These are phyloP conservation scores for Ormyrus labotus DNA, from an alignment of 2,888 invertebrate species.

Conservation along the genomic window DNA sequence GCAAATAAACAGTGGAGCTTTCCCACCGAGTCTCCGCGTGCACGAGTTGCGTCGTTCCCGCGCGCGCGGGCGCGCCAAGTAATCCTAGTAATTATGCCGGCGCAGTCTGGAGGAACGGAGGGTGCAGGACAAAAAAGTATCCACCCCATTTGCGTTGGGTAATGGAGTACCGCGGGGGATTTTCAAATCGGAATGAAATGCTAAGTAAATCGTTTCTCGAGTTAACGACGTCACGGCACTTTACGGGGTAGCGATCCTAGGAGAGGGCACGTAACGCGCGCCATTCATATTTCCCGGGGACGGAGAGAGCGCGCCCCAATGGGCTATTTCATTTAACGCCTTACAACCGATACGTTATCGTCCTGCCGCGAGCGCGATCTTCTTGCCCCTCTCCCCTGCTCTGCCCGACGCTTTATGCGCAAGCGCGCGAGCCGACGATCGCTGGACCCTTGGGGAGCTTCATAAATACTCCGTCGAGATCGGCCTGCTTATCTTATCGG, in stretches of 20 bases:
- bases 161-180: conserved; percentile 37
- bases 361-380: conserved; percentile 26
- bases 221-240: conserved; percentile 50
- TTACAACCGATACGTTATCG: conserved; percentile 62
- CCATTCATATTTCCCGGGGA: conserved; percentile 63
- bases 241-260: conserved; percentile 15
- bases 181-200: conserved; percentile 48
- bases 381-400: neutral
- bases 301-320: conserved; percentile 30
- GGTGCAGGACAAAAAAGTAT: conserved; percentile 16
- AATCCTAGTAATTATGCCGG: conserved; percentile 44
- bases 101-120: neutral
- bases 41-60: conserved; percentile 31
- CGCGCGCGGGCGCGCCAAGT: conserved; percentile 7
- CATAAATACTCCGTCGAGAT: conserved; percentile 26
- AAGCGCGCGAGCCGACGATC: neutral
- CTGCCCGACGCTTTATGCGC: conserved; percentile 2
- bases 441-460: conserved; percentile 17
- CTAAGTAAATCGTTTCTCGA: conserved; percentile 53
- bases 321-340: conserved; percentile 61
- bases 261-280: conserved; percentile 30
- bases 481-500: conserved; percentile 31
- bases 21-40: neutral
- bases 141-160: conserved; percentile 14
- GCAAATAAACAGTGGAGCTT: neutral